Conservation (phyloP, 2,113 vertebrate species). For the Hypocryptadius cinnamomeus region DNA sequence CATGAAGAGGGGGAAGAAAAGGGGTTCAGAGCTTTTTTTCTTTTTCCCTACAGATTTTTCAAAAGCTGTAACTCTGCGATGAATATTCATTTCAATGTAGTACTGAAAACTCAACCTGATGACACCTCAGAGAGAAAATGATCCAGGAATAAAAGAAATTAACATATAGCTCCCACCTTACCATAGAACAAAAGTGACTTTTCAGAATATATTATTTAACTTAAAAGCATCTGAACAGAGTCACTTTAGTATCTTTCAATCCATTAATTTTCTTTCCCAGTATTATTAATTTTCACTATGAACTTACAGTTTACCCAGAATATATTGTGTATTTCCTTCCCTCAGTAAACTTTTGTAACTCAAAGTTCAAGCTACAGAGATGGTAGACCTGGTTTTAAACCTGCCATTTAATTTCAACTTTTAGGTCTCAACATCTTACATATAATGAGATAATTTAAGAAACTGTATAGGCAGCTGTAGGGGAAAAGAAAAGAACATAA, state of each 20-base stretch:
- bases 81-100: constrained; percentile 48
- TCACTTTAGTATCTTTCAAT: background rate
- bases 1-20: background rate
- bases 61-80: background rate
- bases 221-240: background rate
- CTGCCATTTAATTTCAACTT: background rate
- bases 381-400: background rate
- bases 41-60: background rate
- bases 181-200: constrained; percentile 32
- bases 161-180: constrained; percentile 53
- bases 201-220: constrained; percentile 31
- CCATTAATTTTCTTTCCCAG: background rate
- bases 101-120: constrained; percentile 21
- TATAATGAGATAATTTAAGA: background rate
- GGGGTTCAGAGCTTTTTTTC: fast-evolving
- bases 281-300: background rate
- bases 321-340: background rate
- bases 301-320: background rate
- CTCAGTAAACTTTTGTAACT: background rate
- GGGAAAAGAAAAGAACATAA: background rate
- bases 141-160: constrained; percentile 60
- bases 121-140: constrained; percentile 28
- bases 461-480: background rate
- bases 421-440: fast-evolving
- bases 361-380: background rate